phyloP scores from a whole-genome alignment of 1,140 invertebrate genomes.

The Bombus turneri region DNA sequence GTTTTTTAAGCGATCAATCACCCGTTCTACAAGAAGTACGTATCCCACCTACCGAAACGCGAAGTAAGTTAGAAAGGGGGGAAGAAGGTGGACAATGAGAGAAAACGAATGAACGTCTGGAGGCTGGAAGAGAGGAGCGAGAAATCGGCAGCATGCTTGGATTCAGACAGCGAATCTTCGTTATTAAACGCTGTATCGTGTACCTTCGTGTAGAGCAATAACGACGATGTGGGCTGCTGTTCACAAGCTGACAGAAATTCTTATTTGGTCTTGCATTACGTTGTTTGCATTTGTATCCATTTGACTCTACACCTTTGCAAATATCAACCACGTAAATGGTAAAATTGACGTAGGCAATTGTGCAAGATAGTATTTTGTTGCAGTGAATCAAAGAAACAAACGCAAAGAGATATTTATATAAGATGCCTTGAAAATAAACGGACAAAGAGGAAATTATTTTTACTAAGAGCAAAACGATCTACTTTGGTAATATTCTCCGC shows the following conservation, averaged over 20 bases:
- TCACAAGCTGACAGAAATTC: constrained; percentile 45
- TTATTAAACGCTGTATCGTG: constrained; percentile 67
- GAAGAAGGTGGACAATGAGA: constrained; percentile 38
- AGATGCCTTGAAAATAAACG: background rate
- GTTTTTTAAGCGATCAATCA: constrained; percentile 78
- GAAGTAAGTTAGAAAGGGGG: constrained; percentile 42
- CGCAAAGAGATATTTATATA: background rate
- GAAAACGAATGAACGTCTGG: constrained; percentile 47
- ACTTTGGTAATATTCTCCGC: background rate
- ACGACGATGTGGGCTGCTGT: constrained; percentile 7
- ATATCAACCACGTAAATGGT: background rate
- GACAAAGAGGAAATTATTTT: background rate
- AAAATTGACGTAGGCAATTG: too few relatives aligned
- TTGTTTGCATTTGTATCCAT: background rate
- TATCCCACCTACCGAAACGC: constrained; percentile 71
- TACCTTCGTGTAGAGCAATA: constrained; percentile 48
- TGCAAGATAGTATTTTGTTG: background rate
- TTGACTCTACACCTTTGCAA: background rate
- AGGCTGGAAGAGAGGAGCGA: background rate
- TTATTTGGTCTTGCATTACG: background rate
- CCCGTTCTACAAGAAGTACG: constrained; percentile 73
- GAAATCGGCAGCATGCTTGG: constrained; percentile 15
- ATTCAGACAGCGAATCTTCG: constrained; percentile 59
- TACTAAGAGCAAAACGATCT: background rate
- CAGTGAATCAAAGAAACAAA: background rate